A percentile compares a stretch with the other conserved stretches of the same genome.
phyloP scores from a whole-genome alignment of 2,797 vertebrate genomes.

The Poecile montanus region DNA sequence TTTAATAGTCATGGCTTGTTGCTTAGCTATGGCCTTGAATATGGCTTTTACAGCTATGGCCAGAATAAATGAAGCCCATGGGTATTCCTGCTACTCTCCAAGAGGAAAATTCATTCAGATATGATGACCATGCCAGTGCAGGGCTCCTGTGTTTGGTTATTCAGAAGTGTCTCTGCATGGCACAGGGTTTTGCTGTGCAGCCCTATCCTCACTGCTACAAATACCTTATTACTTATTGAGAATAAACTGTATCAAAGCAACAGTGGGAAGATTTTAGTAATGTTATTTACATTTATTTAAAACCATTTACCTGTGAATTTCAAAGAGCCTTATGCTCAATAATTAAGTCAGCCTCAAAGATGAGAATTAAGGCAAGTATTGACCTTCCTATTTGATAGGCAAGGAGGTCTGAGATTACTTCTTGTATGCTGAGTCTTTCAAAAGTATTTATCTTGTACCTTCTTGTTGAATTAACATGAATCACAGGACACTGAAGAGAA shows the following conservation, averaged over 20 bases:
- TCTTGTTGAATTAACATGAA: background rate
- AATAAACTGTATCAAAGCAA: background rate
- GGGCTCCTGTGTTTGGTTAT: background rate
- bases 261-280: background rate
- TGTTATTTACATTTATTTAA: background rate
- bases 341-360: background rate
- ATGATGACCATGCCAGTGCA: rapidly evolving
- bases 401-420: background rate
- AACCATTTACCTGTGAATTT: background rate
- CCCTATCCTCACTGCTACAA: background rate
- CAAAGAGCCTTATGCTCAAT: background rate
- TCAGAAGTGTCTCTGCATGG: background rate
- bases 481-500: background rate
- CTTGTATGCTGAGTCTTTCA: background rate
- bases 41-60: background rate
- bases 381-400: background rate
- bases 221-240: background rate
- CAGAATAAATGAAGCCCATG: background rate
- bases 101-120: background rate
- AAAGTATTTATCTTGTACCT: background rate
- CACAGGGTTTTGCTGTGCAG: background rate
- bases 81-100: background rate
- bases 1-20: background rate
- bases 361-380: background rate
- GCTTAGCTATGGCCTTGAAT: background rate